These are phyloP conservation scores for Pelodiscus sinensis DNA, from an alignment of 2,113 vertebrate genomes.

Conservation along the genomic window DNA sequence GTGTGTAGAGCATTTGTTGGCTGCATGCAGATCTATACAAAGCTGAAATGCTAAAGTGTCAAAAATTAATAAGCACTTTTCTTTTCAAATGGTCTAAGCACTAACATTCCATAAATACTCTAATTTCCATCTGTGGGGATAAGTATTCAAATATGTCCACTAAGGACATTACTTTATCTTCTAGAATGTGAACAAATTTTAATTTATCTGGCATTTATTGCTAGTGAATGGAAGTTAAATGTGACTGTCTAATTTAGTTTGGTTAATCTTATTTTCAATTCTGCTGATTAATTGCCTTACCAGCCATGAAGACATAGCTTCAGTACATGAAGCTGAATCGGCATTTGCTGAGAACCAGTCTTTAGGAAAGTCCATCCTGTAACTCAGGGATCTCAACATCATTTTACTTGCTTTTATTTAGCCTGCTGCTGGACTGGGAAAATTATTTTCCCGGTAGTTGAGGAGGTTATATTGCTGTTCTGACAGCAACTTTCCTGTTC, in stretches of 20 bases:
- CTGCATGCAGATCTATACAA: slow-evolving; percentile 1
- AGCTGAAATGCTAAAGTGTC: neutral
- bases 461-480: neutral
- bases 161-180: slow-evolving; percentile 65
- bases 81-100: slow-evolving; percentile 44
- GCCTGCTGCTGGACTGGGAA: neutral
- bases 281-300: slow-evolving; percentile 49
- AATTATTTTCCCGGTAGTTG: neutral
- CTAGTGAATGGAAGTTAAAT: slow-evolving; percentile 68
- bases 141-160: slow-evolving; percentile 67
- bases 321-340: neutral
- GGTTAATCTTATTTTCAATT: slow-evolving; percentile 62
- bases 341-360: neutral
- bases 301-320: slow-evolving; percentile 3
- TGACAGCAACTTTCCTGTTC: neutral
- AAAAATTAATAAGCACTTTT: slow-evolving; percentile 36
- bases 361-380: neutral
- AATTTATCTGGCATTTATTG: slow-evolving; percentile 70
- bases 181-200: slow-evolving; percentile 66
- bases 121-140: slow-evolving; percentile 42
- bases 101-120: slow-evolving; percentile 59
- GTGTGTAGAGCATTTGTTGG: neutral
- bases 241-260: slow-evolving; percentile 61
- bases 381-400: neutral
- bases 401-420: slow-evolving; percentile 23